phyloP scores from a whole-genome alignment of 2,888 invertebrate species.

The Orthonychiurus folsomi region DNA sequence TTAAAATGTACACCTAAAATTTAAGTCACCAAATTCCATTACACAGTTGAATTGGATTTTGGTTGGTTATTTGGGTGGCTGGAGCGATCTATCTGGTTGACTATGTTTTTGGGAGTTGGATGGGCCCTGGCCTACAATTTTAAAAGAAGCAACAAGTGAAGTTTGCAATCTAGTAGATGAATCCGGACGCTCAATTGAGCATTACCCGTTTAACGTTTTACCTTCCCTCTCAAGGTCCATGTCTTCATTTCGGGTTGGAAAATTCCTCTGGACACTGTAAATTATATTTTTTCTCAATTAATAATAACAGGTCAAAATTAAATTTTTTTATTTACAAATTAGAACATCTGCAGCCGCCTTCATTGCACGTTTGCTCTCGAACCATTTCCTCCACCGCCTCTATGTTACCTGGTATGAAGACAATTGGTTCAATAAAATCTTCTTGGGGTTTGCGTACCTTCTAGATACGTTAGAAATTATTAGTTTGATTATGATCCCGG shows the following conservation, averaged over 20 bases:
- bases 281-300: too few relatives aligned
- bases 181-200: background rate
- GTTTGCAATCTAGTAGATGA: background rate
- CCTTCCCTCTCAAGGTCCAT: slow-evolving; percentile 15
- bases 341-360: slow-evolving; percentile 9
- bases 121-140: slow-evolving; percentile 11
- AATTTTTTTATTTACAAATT: too few relatives aligned
- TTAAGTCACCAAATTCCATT: background rate
- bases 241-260: slow-evolving; percentile 12
- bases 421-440: slow-evolving; percentile 4
- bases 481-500: slow-evolving; percentile 13
- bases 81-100: slow-evolving; percentile 11
- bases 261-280: slow-evolving; percentile 13
- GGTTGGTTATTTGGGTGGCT: slow-evolving; percentile 10
- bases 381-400: slow-evolving; percentile 10
- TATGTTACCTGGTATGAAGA: slow-evolving; percentile 12
- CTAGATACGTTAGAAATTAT: slow-evolving; percentile 11
- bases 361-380: slow-evolving; percentile 5
- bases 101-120: slow-evolving; percentile 9
- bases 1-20: background rate
- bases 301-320: too few relatives aligned
- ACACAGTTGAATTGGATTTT: background rate
- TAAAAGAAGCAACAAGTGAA: slow-evolving; percentile 10
- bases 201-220: slow-evolving; percentile 11
- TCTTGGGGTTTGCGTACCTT: slow-evolving; percentile 6